A percentile compares a stretch with the other conserved stretches of the same genome.
Evolutionary conservation across 2,888 invertebrate species (phyloP).

Genomic region (Epistrophe eligans): DNA sequence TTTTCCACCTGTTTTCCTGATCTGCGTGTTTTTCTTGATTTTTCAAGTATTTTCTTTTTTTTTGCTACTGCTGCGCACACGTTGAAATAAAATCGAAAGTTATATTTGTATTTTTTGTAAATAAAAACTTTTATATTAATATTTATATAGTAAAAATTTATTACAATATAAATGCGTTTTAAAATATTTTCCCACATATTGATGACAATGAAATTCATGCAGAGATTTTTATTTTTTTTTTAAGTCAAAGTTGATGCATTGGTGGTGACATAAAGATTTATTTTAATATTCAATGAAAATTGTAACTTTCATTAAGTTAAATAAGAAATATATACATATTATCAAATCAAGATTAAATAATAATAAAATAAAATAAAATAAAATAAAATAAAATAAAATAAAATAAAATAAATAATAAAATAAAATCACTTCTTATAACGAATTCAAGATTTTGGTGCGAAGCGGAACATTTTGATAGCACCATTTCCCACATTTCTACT

Average conservation of each 20-base stretch:
- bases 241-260: not conserved
- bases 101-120: constrained; percentile 27
- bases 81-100: constrained; percentile 67
- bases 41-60: constrained; percentile 29
- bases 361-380: no score
- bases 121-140: constrained; percentile 4
- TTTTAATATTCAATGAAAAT: not conserved
- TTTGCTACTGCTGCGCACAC: not conserved
- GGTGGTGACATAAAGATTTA: not conserved
- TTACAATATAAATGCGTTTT: not conserved
- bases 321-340: no score
- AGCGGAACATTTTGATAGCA: no score
- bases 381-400: no score
- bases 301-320: not conserved
- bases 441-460: no score
- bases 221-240: not conserved
- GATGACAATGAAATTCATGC: not conserved
- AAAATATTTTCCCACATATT: not conserved
- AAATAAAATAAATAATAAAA: no score
- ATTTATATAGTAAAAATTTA: constrained; percentile 29
- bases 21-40: constrained; percentile 62
- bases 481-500: no score
- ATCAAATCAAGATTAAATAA: no score
- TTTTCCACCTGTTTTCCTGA: constrained; percentile 74
- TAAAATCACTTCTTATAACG: no score